Base-by-base conservation (phyloP, 2,888 invertebrate genomes). In the Lucinisca nassula region DNA sequence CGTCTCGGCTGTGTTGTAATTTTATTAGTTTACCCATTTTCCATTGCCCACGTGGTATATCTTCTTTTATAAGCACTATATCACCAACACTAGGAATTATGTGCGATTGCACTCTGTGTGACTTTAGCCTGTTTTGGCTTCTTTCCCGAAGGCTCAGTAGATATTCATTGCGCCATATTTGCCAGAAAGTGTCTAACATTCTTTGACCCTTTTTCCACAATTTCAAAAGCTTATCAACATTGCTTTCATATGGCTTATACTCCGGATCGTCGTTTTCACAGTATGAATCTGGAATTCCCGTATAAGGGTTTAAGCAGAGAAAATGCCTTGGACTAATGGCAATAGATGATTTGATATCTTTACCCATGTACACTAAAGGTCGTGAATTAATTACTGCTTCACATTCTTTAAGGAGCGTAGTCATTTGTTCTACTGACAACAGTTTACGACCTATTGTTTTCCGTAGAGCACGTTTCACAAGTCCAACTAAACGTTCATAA, bases 281-380 rank as follows among this genome's bases (percentile, higher is more conserved):
- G 8, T 45, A 17, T 12, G 45, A 45, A 45, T 45, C 17, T 17
- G 45, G 45, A 17, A 45, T 8, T 45, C 45, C 45, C 17, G 17
- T 17, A 35, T 37, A 21, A 8, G 40, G 74, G 27, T 74, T 74
- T n/a, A 74, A n/a, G 10, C 10, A 40, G 10, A 74, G 21, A 24
- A 74, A 74, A 74, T 74, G 74, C 10, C 38, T n/a, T 35, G 74
- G 74, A 14, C 38, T 37, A 24, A 74, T 4, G 8, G 10, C 14
- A 8, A n/a, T 21, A 40, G 32, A 6, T 72, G 72, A 72, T 6
- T 72, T 72, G 8, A 72, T 32, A 72, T 72, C 72, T 8, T 24
- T 24, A 12, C 45, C 74, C 35, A 74, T 37, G 24, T 74, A 74
- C n/a, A 74, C 74, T 24, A 74, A 38, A 4, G 74, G 74, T 4